A percentile compares a stretch with the other conserved stretches of the same genome.
Conservation (phyloP, 2,113 vertebrate species). For the Tupaia tana region DNA sequence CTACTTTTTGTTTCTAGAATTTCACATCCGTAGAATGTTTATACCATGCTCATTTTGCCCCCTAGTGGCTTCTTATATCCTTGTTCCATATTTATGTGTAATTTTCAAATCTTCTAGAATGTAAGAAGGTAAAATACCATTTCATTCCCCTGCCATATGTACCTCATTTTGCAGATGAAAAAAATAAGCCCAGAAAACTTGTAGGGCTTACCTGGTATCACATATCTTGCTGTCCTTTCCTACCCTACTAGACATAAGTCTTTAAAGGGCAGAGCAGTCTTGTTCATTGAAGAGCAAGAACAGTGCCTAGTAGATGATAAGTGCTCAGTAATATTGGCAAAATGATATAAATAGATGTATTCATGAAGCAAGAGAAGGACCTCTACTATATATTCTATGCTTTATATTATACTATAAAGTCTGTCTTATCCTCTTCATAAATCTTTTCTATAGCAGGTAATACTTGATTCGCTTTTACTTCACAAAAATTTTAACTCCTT, state of each 20-base stretch:
- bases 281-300: neutral
- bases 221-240: neutral
- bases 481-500: neutral
- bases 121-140: neutral
- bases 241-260: neutral
- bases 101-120: constrained; percentile 16
- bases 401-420: neutral
- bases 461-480: neutral
- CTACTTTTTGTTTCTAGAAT: constrained; percentile 8
- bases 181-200: neutral
- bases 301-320: neutral
- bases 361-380: neutral
- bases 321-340: neutral
- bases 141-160: neutral
- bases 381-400: neutral
- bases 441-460: neutral
- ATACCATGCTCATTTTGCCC: constrained; percentile 52
- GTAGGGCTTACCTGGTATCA: neutral
- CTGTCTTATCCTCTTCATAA: neutral
- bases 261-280: neutral
- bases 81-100: constrained; percentile 2
- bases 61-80: constrained; percentile 51
- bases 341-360: neutral
- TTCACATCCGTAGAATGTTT: neutral
- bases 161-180: neutral